Evolutionary conservation across 2,113 vertebrate genomes (phyloP), one percentile per base, ranked within the genome.

Genomic region (Sceloporus tristichus): DNA sequence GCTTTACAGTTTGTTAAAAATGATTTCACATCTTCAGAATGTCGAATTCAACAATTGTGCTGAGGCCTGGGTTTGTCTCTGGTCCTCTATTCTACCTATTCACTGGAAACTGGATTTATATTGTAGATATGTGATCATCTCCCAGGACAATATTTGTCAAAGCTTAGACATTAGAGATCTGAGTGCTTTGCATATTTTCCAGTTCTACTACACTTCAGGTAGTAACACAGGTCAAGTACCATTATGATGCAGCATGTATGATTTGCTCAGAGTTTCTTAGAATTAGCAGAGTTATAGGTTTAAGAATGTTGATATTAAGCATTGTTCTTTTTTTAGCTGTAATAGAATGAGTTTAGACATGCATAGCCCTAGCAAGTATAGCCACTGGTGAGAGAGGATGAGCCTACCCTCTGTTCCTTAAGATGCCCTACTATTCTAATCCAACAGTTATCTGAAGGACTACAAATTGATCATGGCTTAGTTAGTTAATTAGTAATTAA

Each of bases 21-120:
- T 95, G 87, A 93, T 93, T 94, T 95, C 91, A 93, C 74, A 65
- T 93, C 78, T 94, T 92, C 84, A 96, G 92, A 94, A 95, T 95
- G 89, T 90, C 92, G 93, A 94, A 86, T 92, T 87, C 85, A 95
- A 92, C 90, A 94, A 92, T 92, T 94, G 54, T 65, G 5, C 3
- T 18, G 80, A 93, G 65, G 29, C 9, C 87, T 89, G 23, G 56
- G 48, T 80, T 94, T 89, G 66, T 85, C 94, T 95, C 87, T 91
- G 70, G 85, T 85, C 82, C 42, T 88, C 62, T 9, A 5, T 1
- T 90, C 89, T 74, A 56, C 27, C 90, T 42, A 0, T 93, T 87
- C 48, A 40, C 56, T 91, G 95, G 89, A 56, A 87, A 90, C 23
- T 5, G 81, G 0, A 82, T 80, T 62, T 89, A 40, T 77, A 56